Base-by-base conservation (phyloP, 1,140 invertebrate species). In the Lanistes nyassanus region DNA sequence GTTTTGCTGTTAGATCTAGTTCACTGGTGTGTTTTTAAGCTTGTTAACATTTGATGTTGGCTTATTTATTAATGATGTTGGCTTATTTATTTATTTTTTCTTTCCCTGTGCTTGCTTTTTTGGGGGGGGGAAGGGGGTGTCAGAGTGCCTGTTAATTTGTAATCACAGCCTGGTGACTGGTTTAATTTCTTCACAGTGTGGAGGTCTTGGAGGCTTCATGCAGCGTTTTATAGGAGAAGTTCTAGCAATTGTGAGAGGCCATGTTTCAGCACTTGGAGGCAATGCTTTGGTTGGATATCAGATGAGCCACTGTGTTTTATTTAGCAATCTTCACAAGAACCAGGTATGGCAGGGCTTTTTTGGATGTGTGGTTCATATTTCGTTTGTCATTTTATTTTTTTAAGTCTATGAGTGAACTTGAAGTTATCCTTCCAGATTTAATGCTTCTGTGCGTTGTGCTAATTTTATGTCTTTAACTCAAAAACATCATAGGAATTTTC, bases 221-320 rank as follows among this genome's bases (percentile, higher is more conserved):
- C 96, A 98, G 84, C 95, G 94, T 77, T 98, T 98, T 88, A 92
- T 98, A 16, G 95, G 94, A 16, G 97, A 99, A 91, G 94, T 94
- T 29, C 87, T 98, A 81, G 95, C 96, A 0, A 96, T 98, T 77
- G 94, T 96, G 19, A 91, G 97, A 65, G 95, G 96, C 23, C 96
- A 98, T 88, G 95, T 98, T 11, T 93, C 95, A 0, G 95, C 96
- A 16, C 89, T 98, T n/a, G 96, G 97, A 47, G 97, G 97, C 19
- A 98, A 99, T 90, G 96, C 96, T 0, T 93, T 99, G 91, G 94
- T 97, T 0, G 94, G 96, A 0, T 98, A 96, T 89, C 96, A 96
- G 85, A 94, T 98, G 92, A 95, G 93, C 5, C 95, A 98, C 89
- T 94, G 95, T 81, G 93, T 97, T 78, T 90, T 99, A 29, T 92